Percentiles rank a stretch among this genome's conserved stretches.
Evolutionary conservation across 2,797 vertebrate genomes (phyloP).

Genomic region (Gastrophryne carolinensis): DNA sequence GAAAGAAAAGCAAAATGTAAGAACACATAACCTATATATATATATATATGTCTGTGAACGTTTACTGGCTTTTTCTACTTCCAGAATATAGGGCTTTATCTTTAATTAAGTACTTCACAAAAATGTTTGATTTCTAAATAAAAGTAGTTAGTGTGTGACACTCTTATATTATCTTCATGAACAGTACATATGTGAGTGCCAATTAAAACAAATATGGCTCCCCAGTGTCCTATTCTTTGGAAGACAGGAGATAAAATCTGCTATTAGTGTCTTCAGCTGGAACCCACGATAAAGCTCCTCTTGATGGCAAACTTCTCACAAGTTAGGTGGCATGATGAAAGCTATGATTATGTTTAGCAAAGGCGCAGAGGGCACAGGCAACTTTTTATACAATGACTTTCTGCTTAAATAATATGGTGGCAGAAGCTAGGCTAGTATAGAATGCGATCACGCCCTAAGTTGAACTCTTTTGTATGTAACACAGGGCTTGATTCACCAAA

Average conservation of each 20-base stretch:
- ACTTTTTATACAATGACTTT: conserved; percentile 11
- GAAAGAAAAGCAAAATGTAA: too few relatives aligned
- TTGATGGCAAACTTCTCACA: conserved; percentile 83
- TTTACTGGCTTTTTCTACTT: neutral
- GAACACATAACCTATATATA: too few relatives aligned
- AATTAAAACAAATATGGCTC: conserved; percentile 80
- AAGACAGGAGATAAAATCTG: conserved; percentile 72
- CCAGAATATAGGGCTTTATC: conserved; percentile 2
- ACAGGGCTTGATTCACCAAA: too few relatives aligned
- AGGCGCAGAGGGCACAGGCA: conserved; percentile 72
- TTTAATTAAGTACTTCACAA: neutral
- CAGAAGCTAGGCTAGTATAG: neutral
- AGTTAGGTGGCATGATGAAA: conserved; percentile 78
- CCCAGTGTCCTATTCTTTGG: conserved; percentile 76
- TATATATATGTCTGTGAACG: neutral
- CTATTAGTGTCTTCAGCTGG: conserved; percentile 79
- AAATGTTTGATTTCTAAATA: conserved; percentile 7
- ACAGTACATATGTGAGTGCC: conserved; percentile 67
- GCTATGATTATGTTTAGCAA: conserved; percentile 80
- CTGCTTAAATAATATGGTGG: neutral
- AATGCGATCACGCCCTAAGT: too few relatives aligned
- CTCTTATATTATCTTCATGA: conserved; percentile 73
- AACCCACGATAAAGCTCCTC: conserved; percentile 75
- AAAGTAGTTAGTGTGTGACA: conserved; percentile 13
- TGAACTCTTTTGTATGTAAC: too few relatives aligned